phyloP scores from a whole-genome alignment of 2,113 vertebrate species.

The Axis porcinus region DNA sequence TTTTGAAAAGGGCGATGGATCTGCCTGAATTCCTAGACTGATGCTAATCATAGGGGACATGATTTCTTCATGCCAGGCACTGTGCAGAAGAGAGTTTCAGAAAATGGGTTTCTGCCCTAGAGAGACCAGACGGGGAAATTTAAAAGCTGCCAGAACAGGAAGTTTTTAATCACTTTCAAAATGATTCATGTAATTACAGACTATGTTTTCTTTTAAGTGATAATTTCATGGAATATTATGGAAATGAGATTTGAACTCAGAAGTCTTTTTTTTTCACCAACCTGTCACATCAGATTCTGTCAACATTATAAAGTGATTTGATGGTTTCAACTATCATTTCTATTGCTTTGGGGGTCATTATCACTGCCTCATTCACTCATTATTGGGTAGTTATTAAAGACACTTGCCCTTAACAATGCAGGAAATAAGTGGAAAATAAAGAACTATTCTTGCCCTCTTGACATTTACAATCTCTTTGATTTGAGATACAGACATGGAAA shows the following conservation, averaged over 20 bases:
- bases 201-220: constrained; percentile 54
- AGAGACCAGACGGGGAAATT: constrained; percentile 18
- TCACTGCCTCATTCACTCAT: neutral
- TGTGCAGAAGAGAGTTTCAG: neutral
- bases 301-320: neutral
- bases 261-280: neutral
- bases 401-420: neutral
- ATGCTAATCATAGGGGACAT: neutral
- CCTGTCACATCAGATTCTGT: constrained; percentile 17
- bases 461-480: neutral
- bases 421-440: neutral
- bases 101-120: constrained; percentile 42
- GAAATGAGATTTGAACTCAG: constrained; percentile 42
- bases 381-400: neutral
- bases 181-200: constrained; percentile 47
- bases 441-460: neutral
- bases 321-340: constrained; percentile 6
- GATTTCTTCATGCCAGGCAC: neutral
- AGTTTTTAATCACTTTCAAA: constrained; percentile 65
- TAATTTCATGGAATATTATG: constrained; percentile 24
- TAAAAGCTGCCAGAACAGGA: constrained; percentile 41
- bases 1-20: neutral
- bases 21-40: neutral
- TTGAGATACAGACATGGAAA: neutral
- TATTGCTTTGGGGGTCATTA: neutral